phyloP scores from a whole-genome alignment of 2,888 invertebrate genomes.

The Cerastis rubricosa region DNA sequence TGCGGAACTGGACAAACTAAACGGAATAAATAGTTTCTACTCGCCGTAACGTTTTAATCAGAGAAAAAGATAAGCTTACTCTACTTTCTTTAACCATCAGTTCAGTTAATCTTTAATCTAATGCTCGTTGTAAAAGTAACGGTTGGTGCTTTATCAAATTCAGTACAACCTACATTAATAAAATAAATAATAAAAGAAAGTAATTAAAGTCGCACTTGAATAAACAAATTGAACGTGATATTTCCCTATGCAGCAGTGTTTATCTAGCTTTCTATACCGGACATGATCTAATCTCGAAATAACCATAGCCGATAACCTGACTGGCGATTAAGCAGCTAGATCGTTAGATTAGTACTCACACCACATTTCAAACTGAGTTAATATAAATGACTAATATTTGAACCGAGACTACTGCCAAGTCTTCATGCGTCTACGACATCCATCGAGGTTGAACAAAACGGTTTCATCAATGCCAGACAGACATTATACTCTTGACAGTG shows the following conservation, averaged over 20 bases:
- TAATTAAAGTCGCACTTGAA: constrained; percentile 40
- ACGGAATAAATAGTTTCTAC: constrained; percentile 29
- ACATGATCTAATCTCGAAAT: constrained; percentile 70
- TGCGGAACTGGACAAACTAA: constrained; percentile 13
- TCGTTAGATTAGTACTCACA: constrained; percentile 66
- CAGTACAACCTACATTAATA: constrained; percentile 13
- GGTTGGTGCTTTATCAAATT: constrained; percentile 27
- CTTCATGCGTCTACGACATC: constrained; percentile 33
- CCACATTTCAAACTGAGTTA: constrained; percentile 58
- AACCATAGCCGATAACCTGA: constrained; percentile 64
- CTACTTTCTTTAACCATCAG: constrained; percentile 37
- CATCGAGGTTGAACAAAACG: constrained; percentile 45
- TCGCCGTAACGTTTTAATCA: constrained; percentile 41
- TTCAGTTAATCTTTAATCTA: constrained; percentile 44
- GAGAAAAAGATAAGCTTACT: constrained; percentile 39
- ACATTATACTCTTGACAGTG: constrained; percentile 66
- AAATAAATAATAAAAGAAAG: constrained; percentile 38
- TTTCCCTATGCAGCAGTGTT: constrained; percentile 48
- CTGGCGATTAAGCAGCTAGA: constrained; percentile 69
- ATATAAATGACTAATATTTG: constrained; percentile 45
- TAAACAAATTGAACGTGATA: constrained; percentile 49
- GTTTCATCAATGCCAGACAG: constrained; percentile 53
- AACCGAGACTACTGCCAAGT: constrained; percentile 34
- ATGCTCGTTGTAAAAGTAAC: constrained; percentile 26
- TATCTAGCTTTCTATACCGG: constrained; percentile 69